A percentile compares a stretch with the other conserved stretches of the same genome.
Evolutionary conservation across 2,888 invertebrate genomes (phyloP).

Genomic region (Leptopilina myrica): DNA sequence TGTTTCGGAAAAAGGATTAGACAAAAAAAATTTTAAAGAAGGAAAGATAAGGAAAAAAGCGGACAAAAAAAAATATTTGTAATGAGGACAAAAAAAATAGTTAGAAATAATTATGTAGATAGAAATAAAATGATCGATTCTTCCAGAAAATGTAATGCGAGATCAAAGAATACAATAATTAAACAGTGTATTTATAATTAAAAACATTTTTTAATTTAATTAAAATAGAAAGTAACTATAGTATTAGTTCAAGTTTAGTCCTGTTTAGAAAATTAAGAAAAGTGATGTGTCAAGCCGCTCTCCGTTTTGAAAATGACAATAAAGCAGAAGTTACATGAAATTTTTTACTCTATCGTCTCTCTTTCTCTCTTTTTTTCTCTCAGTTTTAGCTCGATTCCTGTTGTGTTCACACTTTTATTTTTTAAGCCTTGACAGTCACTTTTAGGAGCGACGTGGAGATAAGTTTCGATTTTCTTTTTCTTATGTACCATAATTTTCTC

Average conservation of each 20-base stretch:
- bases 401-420: conserved; percentile 49
- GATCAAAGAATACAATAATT: too few species aligned
- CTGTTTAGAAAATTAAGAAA: conserved; percentile 63
- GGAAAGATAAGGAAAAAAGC: too few species aligned
- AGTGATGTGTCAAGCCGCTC: conserved; percentile 56
- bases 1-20: too few species aligned
- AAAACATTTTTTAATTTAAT: neutral
- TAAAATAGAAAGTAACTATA: neutral
- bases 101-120: too few species aligned
- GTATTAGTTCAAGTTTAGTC: conserved; percentile 52
- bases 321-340: conserved; percentile 60
- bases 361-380: neutral
- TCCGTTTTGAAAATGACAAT: conserved; percentile 62
- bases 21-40: too few species aligned
- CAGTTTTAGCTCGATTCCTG: conserved; percentile 18
- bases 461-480: conserved; percentile 61
- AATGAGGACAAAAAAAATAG: too few species aligned
- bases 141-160: neutral
- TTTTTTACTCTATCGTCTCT: conserved; percentile 43
- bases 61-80: too few species aligned
- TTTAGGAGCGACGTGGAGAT: conserved; percentile 67
- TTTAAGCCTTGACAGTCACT: conserved; percentile 59
- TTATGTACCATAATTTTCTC: conserved; percentile 23
- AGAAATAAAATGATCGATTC: neutral
- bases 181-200: too few species aligned